Evolutionary conservation across 1,140 invertebrate species (phyloP), one percentile per base, ranked within the genome.

Genomic region (Chymomyza costata): DNA sequence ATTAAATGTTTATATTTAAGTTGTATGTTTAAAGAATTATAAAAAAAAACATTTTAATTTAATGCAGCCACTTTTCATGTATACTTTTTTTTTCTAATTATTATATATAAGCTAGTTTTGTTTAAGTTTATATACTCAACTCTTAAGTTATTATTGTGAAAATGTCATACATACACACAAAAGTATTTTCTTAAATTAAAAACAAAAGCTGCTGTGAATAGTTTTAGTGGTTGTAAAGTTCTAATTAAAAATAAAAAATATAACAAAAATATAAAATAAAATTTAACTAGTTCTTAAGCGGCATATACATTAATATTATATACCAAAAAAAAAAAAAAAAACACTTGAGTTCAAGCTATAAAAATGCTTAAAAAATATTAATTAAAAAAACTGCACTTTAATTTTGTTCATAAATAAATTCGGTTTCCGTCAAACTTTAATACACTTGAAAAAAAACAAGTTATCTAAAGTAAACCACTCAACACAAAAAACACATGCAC

Each of bases 221-320:
- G 73, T 81, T 80, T 80, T 81, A 80, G 73, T 81, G 74, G 74
- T 80, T 80, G 73, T 80, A 81, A 80, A 80, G 64, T 80, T 80
- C 73, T 71, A 80, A 52, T 65, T n/a, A n/a, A 53, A 53, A 52
- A 52, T 44, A 58, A 31, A 49, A 51, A 51, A 57, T 30, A 52
- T 45, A 61, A 45, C 50, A 54, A 58, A 67, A 67, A 59, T 47
- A 39, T 65, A 56, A 78, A n/a, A 55, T 32, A 60, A 53, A 71
- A 78, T 66, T 66, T 76, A 78, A 61, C 48, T 78, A 78, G 74
- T 65, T 80, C 19, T 57, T 78, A 78, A 80, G 73, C 32, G 44
- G 62, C 73, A 51, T 41, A 18, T 30, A 46, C 34, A 35, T 48
- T 5, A 25, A 25, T 25, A 25, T 25, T 25, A n/a, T n/a, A n/a